These are phyloP conservation scores for Protonibea diacanthus DNA, from an alignment of 2,797 vertebrate species.

Conservation along the genomic window DNA sequence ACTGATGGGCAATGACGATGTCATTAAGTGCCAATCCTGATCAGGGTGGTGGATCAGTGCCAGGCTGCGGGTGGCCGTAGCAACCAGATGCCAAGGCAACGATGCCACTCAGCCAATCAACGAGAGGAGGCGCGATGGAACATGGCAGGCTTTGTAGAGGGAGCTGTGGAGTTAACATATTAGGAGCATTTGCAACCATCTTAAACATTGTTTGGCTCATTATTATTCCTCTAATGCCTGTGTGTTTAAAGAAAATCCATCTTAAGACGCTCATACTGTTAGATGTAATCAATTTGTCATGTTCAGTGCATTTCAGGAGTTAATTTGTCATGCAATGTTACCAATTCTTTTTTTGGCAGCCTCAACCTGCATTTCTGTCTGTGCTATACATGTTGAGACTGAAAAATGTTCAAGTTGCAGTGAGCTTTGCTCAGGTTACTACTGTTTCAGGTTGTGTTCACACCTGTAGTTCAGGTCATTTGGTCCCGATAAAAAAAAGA, in stretches of 20 bases:
- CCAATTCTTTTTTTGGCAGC: neutral
- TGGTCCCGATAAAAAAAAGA: neutral
- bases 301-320: slow-evolving; percentile 15
- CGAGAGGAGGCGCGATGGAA: slow-evolving; percentile 49
- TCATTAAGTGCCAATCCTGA: slow-evolving; percentile 80
- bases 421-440: neutral
- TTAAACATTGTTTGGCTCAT: slow-evolving; percentile 26
- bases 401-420: neutral
- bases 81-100: slow-evolving; percentile 77
- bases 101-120: slow-evolving; percentile 68
- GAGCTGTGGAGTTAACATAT: slow-evolving; percentile 31
- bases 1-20: slow-evolving; percentile 80
- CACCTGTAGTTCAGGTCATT: neutral
- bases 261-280: slow-evolving; percentile 9
- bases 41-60: slow-evolving; percentile 76
- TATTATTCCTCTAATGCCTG: slow-evolving; percentile 12
- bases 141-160: slow-evolving; percentile 65
- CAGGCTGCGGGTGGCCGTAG: slow-evolving; percentile 75
- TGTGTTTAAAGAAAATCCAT: slow-evolving; percentile 22
- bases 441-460: neutral
- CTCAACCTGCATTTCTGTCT: neutral
- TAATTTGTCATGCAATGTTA: slow-evolving; percentile 9
- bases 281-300: slow-evolving; percentile 18
- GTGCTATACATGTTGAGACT: neutral
- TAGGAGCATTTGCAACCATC: slow-evolving; percentile 10